These are phyloP conservation scores for Drosophila longiperda DNA, from an alignment of 2,888 invertebrate species.

Conservation along the genomic window DNA sequence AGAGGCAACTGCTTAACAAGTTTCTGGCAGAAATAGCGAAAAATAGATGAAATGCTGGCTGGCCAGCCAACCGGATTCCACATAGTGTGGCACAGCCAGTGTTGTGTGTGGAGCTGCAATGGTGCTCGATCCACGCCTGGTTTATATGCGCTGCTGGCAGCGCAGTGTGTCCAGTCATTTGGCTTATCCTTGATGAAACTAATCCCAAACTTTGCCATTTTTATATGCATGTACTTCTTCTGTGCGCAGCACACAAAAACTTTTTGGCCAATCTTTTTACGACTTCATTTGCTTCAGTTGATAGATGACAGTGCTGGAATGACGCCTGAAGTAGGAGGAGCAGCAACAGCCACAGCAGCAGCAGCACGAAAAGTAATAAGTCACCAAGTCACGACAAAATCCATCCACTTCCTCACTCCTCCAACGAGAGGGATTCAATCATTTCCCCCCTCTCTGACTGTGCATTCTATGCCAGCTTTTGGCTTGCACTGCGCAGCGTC, in stretches of 20 bases:
- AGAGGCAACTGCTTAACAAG: constrained; percentile 70
- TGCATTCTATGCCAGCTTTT: constrained; percentile 10
- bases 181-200: constrained; percentile 82
- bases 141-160: constrained; percentile 60
- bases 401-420: constrained; percentile 16
- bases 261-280: constrained; percentile 82
- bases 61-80: constrained; percentile 37
- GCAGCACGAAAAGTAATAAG: constrained; percentile 73
- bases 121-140: constrained; percentile 34
- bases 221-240: constrained; percentile 77
- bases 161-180: constrained; percentile 69
- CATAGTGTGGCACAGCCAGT: constrained; percentile 5
- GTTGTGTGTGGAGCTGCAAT: constrained; percentile 1
- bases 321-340: background rate
- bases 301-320: constrained; percentile 27
- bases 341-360: constrained; percentile 26
- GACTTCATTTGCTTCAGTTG: constrained; percentile 76
- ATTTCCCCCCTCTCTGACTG: background rate
- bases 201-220: constrained; percentile 81
- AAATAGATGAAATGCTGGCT: constrained; percentile 32
- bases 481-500: constrained; percentile 33
- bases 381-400: constrained; percentile 64
- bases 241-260: constrained; percentile 76
- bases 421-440: background rate
- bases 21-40: constrained; percentile 68